Conservation (phyloP, 1,140 invertebrate genomes). For the Drosophila kikkawai region DNA sequence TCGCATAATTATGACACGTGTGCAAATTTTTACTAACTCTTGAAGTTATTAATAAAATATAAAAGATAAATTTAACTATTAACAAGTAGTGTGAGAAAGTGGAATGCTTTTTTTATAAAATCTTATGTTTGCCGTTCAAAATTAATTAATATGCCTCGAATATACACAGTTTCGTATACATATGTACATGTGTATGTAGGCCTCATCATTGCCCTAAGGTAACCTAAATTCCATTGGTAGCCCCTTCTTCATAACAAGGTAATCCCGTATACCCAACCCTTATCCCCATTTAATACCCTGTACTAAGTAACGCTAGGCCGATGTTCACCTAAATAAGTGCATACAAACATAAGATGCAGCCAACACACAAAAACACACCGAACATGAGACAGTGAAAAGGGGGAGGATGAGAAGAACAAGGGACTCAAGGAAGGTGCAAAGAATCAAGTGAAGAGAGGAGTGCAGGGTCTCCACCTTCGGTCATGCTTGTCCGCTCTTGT, state of each 20-base stretch:
- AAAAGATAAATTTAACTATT: too few relatives aligned
- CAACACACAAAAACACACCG: conserved; percentile 36
- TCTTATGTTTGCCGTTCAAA: not conserved
- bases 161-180: not conserved
- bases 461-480: conserved; percentile 6
- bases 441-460: conserved; percentile 42
- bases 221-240: conserved; percentile 15
- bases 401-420: conserved; percentile 4
- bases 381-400: conserved; percentile 14
- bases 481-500: conserved; percentile 23
- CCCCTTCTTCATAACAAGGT: not conserved
- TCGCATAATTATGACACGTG: too few relatives aligned
- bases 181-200: not conserved
- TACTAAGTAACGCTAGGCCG: conserved; percentile 35
- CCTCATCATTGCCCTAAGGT: not conserved
- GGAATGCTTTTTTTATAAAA: not conserved
- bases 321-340: conserved; percentile 60
- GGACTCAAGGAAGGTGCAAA: conserved; percentile 26
- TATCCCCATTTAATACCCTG: conserved; percentile 45
- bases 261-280: not conserved
- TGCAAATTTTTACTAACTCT: not conserved
- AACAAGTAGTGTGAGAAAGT: too few relatives aligned
- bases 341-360: conserved; percentile 14
- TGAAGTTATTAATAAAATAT: too few relatives aligned
- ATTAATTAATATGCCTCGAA: not conserved